Evolutionary conservation across 2,113 vertebrate species (phyloP).

Genomic region (Fukomys damarensis): DNA sequence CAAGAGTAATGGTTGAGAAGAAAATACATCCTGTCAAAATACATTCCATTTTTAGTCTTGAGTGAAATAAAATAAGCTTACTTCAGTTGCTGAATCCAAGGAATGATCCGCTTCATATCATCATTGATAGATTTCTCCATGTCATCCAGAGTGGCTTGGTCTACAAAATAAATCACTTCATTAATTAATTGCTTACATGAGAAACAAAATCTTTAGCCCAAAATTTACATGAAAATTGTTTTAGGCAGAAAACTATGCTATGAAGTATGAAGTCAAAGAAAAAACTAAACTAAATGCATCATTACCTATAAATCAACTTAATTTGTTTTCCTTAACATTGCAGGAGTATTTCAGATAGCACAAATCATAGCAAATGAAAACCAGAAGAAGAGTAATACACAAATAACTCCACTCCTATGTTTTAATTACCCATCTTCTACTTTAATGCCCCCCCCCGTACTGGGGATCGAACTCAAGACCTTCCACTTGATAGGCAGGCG

Average conservation of each 20-base stretch:
- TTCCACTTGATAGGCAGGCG: too few relatives aligned
- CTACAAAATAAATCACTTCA: slow-evolving; percentile 84
- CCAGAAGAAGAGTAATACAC: not conserved
- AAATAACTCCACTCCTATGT: not conserved
- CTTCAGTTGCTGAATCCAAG: slow-evolving; percentile 98
- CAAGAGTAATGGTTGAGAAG: slow-evolving; percentile 20
- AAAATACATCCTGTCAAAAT: slow-evolving; percentile 56
- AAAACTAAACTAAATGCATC: slow-evolving; percentile 37
- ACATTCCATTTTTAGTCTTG: slow-evolving; percentile 55
- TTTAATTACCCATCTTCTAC: slow-evolving; percentile 16
- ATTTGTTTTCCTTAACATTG: slow-evolving; percentile 54
- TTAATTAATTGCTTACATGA: slow-evolving; percentile 43
- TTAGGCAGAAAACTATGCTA: slow-evolving; percentile 45
- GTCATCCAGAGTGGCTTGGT: slow-evolving; percentile 95
- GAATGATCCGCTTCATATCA: slow-evolving; percentile 96
- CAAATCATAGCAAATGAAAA: slow-evolving; percentile 47
- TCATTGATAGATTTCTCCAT: slow-evolving; percentile 98
- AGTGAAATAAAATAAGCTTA: slow-evolving; percentile 85
- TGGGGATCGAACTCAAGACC: too few relatives aligned
- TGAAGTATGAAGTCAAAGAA: slow-evolving; percentile 52
- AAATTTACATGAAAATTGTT: slow-evolving; percentile 58
- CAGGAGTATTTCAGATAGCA: not conserved
- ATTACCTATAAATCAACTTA: slow-evolving; percentile 52
- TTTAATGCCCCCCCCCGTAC: too few relatives aligned
- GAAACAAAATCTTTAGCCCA: slow-evolving; percentile 51